phyloP scores from a whole-genome alignment of 2,797 vertebrate species.

The Phalloptychus januarius region DNA sequence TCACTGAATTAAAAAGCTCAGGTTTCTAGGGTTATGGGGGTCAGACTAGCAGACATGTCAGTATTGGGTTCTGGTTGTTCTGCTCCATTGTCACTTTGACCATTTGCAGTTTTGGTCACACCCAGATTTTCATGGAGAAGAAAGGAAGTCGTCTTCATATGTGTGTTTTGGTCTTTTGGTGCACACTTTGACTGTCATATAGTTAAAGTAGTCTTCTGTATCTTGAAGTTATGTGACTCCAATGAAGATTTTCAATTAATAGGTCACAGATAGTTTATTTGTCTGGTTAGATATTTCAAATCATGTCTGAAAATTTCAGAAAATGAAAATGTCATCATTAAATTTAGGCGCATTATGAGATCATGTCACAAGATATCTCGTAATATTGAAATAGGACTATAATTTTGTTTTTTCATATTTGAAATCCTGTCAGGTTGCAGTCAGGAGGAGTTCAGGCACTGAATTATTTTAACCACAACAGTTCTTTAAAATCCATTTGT shows the following conservation, averaged over 20 bases:
- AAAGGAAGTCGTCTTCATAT: background rate
- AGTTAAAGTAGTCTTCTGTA: background rate
- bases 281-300: background rate
- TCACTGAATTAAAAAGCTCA: conserved; percentile 68
- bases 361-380: background rate
- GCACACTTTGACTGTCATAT: background rate
- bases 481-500: background rate
- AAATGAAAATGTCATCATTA: background rate
- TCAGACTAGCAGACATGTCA: conserved; percentile 20
- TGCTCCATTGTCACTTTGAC: background rate
- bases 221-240: background rate
- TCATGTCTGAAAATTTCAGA: background rate
- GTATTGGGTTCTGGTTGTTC: conserved; percentile 1
- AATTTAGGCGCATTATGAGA: background rate
- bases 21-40: conserved; percentile 56
- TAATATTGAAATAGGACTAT: background rate
- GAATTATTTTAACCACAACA: background rate
- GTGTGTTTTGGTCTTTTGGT: background rate
- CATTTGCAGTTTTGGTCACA: background rate
- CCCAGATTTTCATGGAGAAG: background rate
- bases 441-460: background rate
- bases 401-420: background rate
- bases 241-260: background rate
- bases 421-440: background rate
- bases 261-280: background rate